A percentile compares a stretch with the other conserved stretches of the same genome.
Evolutionary conservation across 2,888 invertebrate species (phyloP).

Genomic region (Sesia apiformis): DNA sequence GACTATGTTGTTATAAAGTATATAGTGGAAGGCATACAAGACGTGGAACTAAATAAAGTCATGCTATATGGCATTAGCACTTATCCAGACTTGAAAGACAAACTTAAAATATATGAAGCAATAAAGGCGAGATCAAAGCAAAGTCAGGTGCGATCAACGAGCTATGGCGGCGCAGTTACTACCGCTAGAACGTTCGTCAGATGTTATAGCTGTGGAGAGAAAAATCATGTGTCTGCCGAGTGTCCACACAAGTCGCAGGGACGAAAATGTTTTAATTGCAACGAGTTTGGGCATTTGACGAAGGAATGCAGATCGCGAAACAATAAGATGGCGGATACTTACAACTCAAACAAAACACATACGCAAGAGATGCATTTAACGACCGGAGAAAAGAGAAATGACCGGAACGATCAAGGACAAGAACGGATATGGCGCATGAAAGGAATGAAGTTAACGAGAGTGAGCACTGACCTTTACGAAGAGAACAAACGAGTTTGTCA

Average conservation of each 20-base stretch:
- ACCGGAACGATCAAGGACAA: too few species aligned
- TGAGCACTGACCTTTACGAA: too few species aligned
- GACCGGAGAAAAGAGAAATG: too few species aligned
- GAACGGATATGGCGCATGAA: too few species aligned
- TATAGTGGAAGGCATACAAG: background rate
- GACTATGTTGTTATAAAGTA: conserved; percentile 1
- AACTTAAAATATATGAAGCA: background rate
- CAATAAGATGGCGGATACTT: too few species aligned
- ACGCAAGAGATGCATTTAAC: too few species aligned
- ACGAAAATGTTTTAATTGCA: background rate
- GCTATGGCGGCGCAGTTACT: too few species aligned
- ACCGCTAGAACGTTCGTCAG: background rate
- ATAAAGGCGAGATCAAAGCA: background rate
- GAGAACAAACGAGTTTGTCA: too few species aligned
- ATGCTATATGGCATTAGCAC: conserved; percentile 1
- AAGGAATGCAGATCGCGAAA: background rate
- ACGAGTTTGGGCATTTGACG: background rate
- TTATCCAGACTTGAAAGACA: background rate
- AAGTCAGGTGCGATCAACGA: background rate
- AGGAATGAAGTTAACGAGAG: too few species aligned
- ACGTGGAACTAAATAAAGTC: background rate
- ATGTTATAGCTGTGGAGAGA: background rate
- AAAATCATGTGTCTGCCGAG: background rate
- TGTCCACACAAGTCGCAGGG: background rate
- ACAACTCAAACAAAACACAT: too few species aligned